Evolutionary conservation across 2,888 invertebrate species (phyloP), one percentile per base, ranked within the genome.

Genomic region (Toxonevra muliebris): DNA sequence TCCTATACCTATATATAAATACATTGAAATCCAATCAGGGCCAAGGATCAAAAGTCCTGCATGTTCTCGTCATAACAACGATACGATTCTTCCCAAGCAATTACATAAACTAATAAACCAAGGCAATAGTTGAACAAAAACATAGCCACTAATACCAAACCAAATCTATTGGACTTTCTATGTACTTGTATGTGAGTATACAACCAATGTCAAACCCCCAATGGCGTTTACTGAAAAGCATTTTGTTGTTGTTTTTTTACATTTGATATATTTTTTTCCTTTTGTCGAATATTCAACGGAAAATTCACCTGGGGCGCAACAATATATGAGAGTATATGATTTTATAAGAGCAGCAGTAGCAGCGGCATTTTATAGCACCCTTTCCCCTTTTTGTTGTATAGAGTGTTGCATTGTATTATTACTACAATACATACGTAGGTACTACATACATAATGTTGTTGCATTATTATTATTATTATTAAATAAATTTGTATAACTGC

Each of bases 181-280:
- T 30, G 30, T 30, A 30, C 7, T 30, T 30, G 30, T 30, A 30
- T 30, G 30, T 30, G 30, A 30, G 30, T 30, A 30, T 30, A 7
- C 30, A 30, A 41, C 54, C 42, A 68, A 61, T 67, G 62, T 62
- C 48, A 60, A 63, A 66, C 65, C 63, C 68, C 63, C 68, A 66
- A 61, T 69, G 68, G 71, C 61, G 66, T 58, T 30, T 48, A 50
- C 15, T 64, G 68, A 68, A 68, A 60, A 61, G 66, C 52, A 60
- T 68, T 70, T 66, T 52, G 41, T 42, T 62, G 68, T 68, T 58
- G 15, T 53, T 63, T 42, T 54, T 10, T 54, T 62, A n/a, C 55
- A 17, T 41, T n/a, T n/a, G n/a, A 12, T 41, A 13, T 30, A 11
- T 7, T 59, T 41, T 19, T 11, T 19, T 13, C 12, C 15, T 43